phyloP scores from a whole-genome alignment of 2,888 invertebrate species.

The Graphium colonna region DNA sequence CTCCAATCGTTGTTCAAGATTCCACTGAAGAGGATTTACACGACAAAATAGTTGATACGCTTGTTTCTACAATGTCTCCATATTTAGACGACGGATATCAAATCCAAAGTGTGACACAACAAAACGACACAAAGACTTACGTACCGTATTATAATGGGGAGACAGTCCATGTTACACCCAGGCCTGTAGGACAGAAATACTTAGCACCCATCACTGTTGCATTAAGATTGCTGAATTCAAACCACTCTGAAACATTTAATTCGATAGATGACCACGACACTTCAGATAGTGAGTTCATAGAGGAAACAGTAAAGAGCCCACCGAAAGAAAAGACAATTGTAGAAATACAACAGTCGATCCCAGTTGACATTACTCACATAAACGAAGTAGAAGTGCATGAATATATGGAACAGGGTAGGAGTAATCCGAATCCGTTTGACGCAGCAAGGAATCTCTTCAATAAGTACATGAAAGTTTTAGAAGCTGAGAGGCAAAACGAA shows the following conservation, averaged over 20 bases:
- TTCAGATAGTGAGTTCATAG: conserved; percentile 61
- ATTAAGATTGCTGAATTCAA: conserved; percentile 71
- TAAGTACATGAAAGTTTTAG: conserved; percentile 57
- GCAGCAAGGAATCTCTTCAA: conserved; percentile 52
- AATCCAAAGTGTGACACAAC: conserved; percentile 59
- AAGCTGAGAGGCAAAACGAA: conserved; percentile 36
- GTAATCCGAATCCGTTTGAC: conserved; percentile 46
- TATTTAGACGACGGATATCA: conserved; percentile 67
- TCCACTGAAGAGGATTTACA: conserved; percentile 45
- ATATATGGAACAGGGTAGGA: conserved; percentile 64
- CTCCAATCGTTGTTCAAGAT: conserved; percentile 74
- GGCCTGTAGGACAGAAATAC: conserved; percentile 77
- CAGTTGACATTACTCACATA: conserved; percentile 73
- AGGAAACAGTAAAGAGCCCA: conserved; percentile 58
- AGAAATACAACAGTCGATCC: conserved; percentile 83
- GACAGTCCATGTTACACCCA: conserved; percentile 73
- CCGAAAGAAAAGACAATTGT: conserved; percentile 75
- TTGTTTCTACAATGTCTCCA: conserved; percentile 69
- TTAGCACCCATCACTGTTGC: conserved; percentile 82
- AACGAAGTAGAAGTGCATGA: conserved; percentile 70
- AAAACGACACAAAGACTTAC: conserved; percentile 36
- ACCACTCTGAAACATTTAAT: conserved; percentile 59
- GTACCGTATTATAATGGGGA: conserved; percentile 37
- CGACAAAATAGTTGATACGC: conserved; percentile 58
- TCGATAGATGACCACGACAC: conserved; percentile 59